Evolutionary conservation across 2,113 vertebrate species (phyloP).

Genomic region (Myotis davidii): DNA sequence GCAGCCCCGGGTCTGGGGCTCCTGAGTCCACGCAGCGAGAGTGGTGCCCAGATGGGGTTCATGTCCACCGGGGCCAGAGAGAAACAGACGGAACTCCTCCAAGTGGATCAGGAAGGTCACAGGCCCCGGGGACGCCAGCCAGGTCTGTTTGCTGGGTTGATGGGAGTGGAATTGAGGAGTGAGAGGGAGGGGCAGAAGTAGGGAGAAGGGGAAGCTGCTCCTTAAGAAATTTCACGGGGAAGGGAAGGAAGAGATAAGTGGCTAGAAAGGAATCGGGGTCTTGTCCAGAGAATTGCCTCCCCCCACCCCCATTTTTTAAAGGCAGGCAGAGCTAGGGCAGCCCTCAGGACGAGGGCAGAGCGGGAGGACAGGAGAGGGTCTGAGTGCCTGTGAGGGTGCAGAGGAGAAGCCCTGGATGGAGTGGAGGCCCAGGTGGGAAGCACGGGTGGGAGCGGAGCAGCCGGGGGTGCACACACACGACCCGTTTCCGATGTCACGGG

Average conservation of each 20-base stretch:
- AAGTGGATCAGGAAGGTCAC: not conserved
- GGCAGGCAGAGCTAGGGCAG: not conserved
- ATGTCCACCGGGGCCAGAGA: not conserved
- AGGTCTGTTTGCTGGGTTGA: not conserved
- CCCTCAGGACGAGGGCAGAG: not conserved
- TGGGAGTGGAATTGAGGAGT: not conserved
- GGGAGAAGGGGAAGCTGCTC: not conserved
- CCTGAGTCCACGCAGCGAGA: not conserved
- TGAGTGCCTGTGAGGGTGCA: too few species aligned
- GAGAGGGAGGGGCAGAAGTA: not conserved
- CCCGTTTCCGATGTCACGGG: not conserved
- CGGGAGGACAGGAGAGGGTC: not conserved
- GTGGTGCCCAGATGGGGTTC: not conserved
- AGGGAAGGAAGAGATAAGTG: not conserved
- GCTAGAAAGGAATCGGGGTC: not conserved
- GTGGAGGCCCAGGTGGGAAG: accelerated
- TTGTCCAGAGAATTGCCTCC: not conserved
- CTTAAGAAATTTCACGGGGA: not conserved
- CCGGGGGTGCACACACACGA: too few species aligned
- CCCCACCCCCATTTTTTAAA: not conserved
- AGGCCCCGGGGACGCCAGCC: not conserved
- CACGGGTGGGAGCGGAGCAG: not conserved
- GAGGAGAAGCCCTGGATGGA: not conserved
- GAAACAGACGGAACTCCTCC: not conserved
- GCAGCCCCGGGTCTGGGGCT: not conserved